A percentile compares a stretch with the other conserved stretches of the same genome.
These are phyloP conservation scores for Amphiprion clarkii DNA, from an alignment of 2,797 vertebrate genomes.

Conservation along the genomic window DNA sequence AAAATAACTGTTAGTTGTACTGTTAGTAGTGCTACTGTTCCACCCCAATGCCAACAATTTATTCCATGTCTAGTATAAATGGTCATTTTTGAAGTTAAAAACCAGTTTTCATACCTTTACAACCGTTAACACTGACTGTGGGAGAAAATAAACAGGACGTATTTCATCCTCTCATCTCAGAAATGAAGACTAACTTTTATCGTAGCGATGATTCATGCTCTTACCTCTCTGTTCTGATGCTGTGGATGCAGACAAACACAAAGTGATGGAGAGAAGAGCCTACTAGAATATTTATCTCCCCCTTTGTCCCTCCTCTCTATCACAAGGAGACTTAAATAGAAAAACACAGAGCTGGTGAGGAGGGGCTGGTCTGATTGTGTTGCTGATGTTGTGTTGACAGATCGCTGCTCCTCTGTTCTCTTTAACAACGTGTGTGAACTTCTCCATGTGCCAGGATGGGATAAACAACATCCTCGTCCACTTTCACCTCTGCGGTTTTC, in stretches of 20 bases:
- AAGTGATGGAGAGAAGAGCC: constrained; percentile 63
- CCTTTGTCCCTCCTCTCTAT: constrained; percentile 73
- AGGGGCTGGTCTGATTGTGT: constrained; percentile 54
- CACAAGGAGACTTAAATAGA: constrained; percentile 78
- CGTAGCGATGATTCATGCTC: constrained; percentile 12
- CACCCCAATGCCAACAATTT: neutral
- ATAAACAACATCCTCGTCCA: constrained; percentile 7
- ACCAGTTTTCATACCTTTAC: neutral
- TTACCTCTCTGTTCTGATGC: constrained; percentile 76
- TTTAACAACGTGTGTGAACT: constrained; percentile 24
- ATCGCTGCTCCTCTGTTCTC: constrained; percentile 26
- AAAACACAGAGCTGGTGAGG: constrained; percentile 36
- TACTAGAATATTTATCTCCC: constrained; percentile 70
- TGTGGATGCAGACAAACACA: constrained; percentile 42
- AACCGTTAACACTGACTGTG: neutral
- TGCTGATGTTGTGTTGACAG: constrained; percentile 51
- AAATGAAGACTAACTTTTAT: neutral
- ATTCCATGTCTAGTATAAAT: neutral
- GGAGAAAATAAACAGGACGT: neutral
- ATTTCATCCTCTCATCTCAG: neutral
- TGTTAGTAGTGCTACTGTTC: neutral
- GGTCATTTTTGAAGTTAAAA: neutral
- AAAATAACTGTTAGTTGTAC: neutral
- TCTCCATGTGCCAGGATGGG: neutral
- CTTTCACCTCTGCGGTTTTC: constrained; percentile 7